Conservation (phyloP, 2,888 invertebrate genomes). For the Copidosoma aretas region DNA sequence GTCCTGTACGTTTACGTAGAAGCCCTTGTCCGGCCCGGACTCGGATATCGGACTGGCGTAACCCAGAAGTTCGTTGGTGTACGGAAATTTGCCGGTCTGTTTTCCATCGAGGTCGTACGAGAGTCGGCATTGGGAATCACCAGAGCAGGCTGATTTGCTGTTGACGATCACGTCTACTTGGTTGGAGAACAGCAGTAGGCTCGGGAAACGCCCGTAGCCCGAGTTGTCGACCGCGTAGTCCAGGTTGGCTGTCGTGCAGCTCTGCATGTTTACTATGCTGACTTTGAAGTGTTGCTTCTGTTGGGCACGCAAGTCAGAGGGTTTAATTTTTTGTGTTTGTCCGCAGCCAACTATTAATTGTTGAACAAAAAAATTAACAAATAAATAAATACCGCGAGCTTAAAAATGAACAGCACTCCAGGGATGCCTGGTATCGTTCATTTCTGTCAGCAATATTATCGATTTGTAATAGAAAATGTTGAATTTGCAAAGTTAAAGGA, state of each 20-base stretch:
- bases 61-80: neutral
- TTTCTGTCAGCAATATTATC: too few relatives aligned
- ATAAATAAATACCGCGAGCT: too few relatives aligned
- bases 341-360: too few relatives aligned
- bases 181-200: slow-evolving; percentile 6
- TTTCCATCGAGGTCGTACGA: slow-evolving; percentile 20
- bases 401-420: too few relatives aligned
- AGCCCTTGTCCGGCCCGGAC: slow-evolving; percentile 13
- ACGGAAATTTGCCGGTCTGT: slow-evolving; percentile 16
- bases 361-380: too few relatives aligned
- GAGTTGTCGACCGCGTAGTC: slow-evolving; percentile 16
- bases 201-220: slow-evolving; percentile 15
- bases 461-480: too few relatives aligned
- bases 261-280: slow-evolving; percentile 8
- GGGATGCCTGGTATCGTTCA: too few relatives aligned
- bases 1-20: slow-evolving; percentile 5
- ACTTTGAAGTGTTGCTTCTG: slow-evolving; percentile 19
- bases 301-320: neutral
- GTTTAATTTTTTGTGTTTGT: neutral
- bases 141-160: slow-evolving; percentile 15
- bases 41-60: slow-evolving; percentile 23
- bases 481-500: too few relatives aligned
- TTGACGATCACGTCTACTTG: slow-evolving; percentile 18
- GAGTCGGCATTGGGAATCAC: slow-evolving; percentile 13
- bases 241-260: slow-evolving; percentile 1